Conservation (phyloP, 2,113 vertebrate genomes). For the Xenopus laevis region DNA sequence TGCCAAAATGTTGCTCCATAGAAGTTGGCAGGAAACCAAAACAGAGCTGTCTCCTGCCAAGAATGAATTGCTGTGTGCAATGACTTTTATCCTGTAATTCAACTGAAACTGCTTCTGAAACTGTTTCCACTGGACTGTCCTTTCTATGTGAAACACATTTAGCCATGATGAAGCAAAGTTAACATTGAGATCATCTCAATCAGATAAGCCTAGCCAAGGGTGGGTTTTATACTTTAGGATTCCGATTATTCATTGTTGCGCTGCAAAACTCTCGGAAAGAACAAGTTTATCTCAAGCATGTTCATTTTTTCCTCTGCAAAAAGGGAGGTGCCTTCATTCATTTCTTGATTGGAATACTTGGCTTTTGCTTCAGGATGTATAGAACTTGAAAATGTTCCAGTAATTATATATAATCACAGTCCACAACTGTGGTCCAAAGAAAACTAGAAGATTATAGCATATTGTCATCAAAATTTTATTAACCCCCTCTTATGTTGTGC, state of each 20-base stretch:
- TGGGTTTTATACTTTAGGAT: constrained; percentile 16
- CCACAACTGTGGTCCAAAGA: constrained; percentile 24
- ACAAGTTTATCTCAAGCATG: constrained; percentile 11
- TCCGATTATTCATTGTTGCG: constrained; percentile 23
- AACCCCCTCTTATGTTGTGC: background rate
- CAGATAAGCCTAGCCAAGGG: constrained; percentile 31
- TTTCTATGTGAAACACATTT: constrained; percentile 29
- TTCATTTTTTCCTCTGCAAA: constrained; percentile 14
- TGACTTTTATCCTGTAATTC: constrained; percentile 36
- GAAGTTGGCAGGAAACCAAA: constrained; percentile 30
- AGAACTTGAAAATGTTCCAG: constrained; percentile 39
- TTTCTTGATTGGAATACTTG: constrained; percentile 35
- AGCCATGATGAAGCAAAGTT: constrained; percentile 28
- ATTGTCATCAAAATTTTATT: constrained; percentile 12
- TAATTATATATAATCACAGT: constrained; percentile 37
- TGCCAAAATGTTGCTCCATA: constrained; percentile 42
- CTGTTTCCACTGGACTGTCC: constrained; percentile 32
- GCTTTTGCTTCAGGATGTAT: constrained; percentile 31
- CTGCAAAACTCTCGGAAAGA: constrained; percentile 17
- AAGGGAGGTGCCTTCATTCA: constrained; percentile 28
- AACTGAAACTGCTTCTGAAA: constrained; percentile 41
- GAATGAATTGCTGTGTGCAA: constrained; percentile 38
- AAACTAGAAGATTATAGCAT: constrained; percentile 24
- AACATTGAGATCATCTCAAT: constrained; percentile 33
- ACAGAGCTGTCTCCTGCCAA: constrained; percentile 15